phyloP scores from a whole-genome alignment of 2,888 invertebrate species.

The Pemphredon lugubris region DNA sequence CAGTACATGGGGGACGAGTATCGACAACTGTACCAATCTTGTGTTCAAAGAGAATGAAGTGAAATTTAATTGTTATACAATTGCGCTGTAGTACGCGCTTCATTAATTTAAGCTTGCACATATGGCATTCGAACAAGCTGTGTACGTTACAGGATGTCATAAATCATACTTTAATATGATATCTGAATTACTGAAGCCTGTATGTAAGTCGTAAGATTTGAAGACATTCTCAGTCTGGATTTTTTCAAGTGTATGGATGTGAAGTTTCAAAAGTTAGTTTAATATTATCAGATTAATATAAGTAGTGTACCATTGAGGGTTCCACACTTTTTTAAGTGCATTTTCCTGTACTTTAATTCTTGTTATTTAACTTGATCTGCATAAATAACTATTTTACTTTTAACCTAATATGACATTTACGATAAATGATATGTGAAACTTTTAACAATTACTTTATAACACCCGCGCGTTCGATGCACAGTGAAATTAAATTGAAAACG shows the following conservation, averaged over 20 bases:
- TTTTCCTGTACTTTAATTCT: conserved; percentile 18
- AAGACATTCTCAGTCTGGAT: not conserved
- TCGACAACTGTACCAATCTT: conserved; percentile 53
- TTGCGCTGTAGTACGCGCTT: conserved; percentile 10
- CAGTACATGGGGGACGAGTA: conserved; percentile 51
- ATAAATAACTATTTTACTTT: conserved; percentile 18
- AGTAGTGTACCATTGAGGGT: conserved; percentile 28
- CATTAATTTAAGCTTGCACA: conserved; percentile 31
- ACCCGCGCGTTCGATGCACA: not conserved
- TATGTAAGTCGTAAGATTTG: not conserved
- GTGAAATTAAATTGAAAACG: not conserved
- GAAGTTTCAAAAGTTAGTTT: conserved; percentile 23
- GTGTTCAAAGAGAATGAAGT: conserved; percentile 54
- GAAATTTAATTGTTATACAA: conserved; percentile 31
- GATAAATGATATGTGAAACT: conserved; percentile 10
- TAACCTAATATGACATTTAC: conserved; percentile 16
- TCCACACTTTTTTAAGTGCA: conserved; percentile 8
- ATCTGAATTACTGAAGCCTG: not conserved
- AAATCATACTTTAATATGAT: not conserved
- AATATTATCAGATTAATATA: conserved; percentile 2
- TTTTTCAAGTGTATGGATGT: conserved; percentile 8
- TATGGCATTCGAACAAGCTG: conserved; percentile 7
- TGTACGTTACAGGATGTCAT: not conserved
- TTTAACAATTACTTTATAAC: conserved; percentile 29
- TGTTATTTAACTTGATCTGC: conserved; percentile 38